These are phyloP conservation scores for Henricia sp. DNA, from an alignment of 53 echinoderm and acorn worm species.

Conservation along the genomic window DNA sequence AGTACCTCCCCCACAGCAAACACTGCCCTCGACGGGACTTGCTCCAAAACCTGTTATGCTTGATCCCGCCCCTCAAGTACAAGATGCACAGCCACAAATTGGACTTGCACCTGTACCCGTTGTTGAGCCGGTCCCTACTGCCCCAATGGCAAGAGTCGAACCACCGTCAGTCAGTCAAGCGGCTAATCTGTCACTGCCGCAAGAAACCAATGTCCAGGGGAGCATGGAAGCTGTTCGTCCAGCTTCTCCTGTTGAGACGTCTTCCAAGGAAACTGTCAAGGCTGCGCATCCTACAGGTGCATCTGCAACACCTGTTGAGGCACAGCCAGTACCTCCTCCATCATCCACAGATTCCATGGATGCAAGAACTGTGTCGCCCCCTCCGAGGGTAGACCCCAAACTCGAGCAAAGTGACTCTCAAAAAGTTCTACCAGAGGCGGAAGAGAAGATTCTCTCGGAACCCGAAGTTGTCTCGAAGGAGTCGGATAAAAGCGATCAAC, in stretches of 20 bases:
- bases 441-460: neutral
- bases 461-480: conserved; percentile 57
- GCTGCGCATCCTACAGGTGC: conserved; percentile 26
- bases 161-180: conserved; percentile 10
- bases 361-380: conserved; percentile 49
- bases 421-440: conserved; percentile 8
- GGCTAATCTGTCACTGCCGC: conserved; percentile 29
- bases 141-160: neutral
- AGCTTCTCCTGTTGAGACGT: conserved; percentile 32
- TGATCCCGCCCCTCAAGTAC: neutral
- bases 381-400: conserved; percentile 33
- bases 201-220: conserved; percentile 25
- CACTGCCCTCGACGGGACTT: conserved; percentile 20
- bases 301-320: conserved; percentile 17
- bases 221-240: neutral
- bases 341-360: conserved; percentile 31
- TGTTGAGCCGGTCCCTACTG: neutral
- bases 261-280: conserved; percentile 39
- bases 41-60: neutral
- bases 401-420: conserved; percentile 37
- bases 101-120: neutral
- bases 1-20: conserved; percentile 42
- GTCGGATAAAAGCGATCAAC: conserved; percentile 22
- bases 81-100: neutral
- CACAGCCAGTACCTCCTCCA: conserved; percentile 2